Evolutionary conservation across 2,888 invertebrate genomes (phyloP), one percentile per base, ranked within the genome.

Genomic region (Tyria jacobaeae): DNA sequence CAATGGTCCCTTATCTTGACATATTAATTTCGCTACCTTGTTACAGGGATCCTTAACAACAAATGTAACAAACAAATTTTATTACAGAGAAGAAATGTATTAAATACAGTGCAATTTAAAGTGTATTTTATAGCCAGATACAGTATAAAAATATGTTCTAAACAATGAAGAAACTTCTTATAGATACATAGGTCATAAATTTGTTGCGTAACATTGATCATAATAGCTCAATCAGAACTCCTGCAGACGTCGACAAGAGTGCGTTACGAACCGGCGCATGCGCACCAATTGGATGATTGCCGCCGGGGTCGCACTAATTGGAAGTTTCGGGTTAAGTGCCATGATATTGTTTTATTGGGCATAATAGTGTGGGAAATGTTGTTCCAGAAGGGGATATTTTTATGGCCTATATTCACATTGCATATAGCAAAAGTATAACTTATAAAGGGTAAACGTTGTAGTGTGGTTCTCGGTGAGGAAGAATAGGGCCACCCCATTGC

Each of bases 251-350:
- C 25, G 31, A 77, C 62, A 50, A 62, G 60, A 71, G 61, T 75
- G 81, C 75, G 79, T 80, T 51, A 51, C 57, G 59, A 49, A 60
- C 37, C 56, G 60, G 76, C 76, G 78, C 78, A 68, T 70, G 79
- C 81, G 77, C 78, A 65, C 57, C 75, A 81, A 82, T 82, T 83
- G 80, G 72, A 82, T 79, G 76, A 84, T 78, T 79, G 76, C 65
- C 60, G 63, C 60, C 67, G 74, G 51, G 83, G 79, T 79, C 80
- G 66, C 65, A 66, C 71, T 80, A 82, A 81, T 83, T 80, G 71
- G 61, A 65, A 62, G 62, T 76, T 82, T 75, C 64, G 68, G 68
- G 58, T 68, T 71, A 72, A 76, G 59, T 65, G 67, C 55, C 68
- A 64, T 55, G 55, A 66, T 68, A 63, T 66, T 62, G 56, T 57